Percentiles rank a stretch among this genome's conserved stretches.
These are phyloP conservation scores for Recurvirostra avosetta DNA, from an alignment of 2,113 vertebrate genomes.

Conservation along the genomic window DNA sequence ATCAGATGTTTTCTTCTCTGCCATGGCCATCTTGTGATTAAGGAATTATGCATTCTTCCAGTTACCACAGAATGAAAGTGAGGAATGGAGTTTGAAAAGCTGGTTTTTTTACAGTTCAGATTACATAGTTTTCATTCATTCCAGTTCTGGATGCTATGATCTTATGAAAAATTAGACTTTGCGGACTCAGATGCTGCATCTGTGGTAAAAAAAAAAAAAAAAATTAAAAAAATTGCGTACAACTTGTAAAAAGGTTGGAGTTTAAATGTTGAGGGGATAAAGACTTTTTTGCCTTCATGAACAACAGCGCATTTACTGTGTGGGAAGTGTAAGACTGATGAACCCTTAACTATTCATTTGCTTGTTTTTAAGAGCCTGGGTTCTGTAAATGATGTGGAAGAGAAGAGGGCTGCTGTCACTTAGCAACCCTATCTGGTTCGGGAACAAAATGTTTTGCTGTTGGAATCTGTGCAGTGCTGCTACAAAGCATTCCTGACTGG, in stretches of 20 bases:
- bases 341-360: background rate
- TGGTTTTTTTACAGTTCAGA: background rate
- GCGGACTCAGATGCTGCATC: background rate
- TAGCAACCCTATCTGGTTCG: slow-evolving; percentile 52
- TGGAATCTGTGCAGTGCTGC: slow-evolving; percentile 12
- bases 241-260: background rate
- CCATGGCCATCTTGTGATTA: background rate
- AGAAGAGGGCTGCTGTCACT: slow-evolving; percentile 56
- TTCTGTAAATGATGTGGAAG: slow-evolving; percentile 48
- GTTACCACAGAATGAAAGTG: background rate
- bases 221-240: background rate
- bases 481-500: background rate
- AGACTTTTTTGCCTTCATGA: background rate
- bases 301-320: background rate
- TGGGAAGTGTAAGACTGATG: slow-evolving; percentile 2
- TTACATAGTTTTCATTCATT: background rate
- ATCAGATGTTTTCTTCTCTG: background rate
- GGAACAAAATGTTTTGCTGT: slow-evolving; percentile 60
- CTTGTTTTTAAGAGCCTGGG: slow-evolving; percentile 14
- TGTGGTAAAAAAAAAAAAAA: background rate
- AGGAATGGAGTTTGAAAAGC: background rate
- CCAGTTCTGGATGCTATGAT: background rate
- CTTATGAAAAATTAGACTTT: background rate
- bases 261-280: background rate
- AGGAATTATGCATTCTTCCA: background rate